Evolutionary conservation across 2,113 vertebrate genomes (phyloP), one percentile per base, ranked within the genome.

Genomic region (Heloderma charlesbogerti): DNA sequence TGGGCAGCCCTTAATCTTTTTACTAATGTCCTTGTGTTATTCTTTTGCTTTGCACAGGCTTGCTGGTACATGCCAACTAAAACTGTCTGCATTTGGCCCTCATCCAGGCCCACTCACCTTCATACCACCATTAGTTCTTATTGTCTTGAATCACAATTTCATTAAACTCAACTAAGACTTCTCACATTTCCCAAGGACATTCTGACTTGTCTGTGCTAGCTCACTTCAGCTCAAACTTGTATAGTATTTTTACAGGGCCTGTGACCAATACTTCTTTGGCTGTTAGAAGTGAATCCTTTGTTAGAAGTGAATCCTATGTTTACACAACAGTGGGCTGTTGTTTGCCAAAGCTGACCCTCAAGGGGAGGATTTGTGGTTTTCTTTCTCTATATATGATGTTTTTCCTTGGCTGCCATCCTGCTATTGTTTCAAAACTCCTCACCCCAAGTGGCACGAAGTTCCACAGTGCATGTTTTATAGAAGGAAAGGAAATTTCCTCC

Each of bases 121-220:
- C 71, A 83, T 84, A 25, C 71, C 51, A 60, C 54, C 67, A 88
- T 87, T 89, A 71, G 45, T 89, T 71, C 43, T 75, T 66, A 82
- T 27, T 84, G 16, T 27, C 37, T 27, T 89, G 81, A 89, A 63
- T 77, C 43, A 48, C 40, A 34, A 66, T 84, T 74, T n/a, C n/a
- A 63, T 74, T 43, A 20, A 31, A 12, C 0, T 75, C 69, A 63
- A 22, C 31, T 34, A 84, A 74, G 34, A 74, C 27, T 54, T 57
- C 88, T 78, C 34, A 29, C 20, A 37, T 83, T 83, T 89, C 78
- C 66, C 66, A 37, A 27, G 66, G 75, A 69, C 60, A 48, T 74
- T 43, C 66, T 72, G 48, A 83, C 48, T 57, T 31, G 48, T 8
- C 45, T 57, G 29, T 15, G 22, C 66, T 83, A 60, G 67, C 51